Base-by-base conservation (phyloP, 53 echinoderm and acorn worm species). In the Pentamera pediparva region DNA sequence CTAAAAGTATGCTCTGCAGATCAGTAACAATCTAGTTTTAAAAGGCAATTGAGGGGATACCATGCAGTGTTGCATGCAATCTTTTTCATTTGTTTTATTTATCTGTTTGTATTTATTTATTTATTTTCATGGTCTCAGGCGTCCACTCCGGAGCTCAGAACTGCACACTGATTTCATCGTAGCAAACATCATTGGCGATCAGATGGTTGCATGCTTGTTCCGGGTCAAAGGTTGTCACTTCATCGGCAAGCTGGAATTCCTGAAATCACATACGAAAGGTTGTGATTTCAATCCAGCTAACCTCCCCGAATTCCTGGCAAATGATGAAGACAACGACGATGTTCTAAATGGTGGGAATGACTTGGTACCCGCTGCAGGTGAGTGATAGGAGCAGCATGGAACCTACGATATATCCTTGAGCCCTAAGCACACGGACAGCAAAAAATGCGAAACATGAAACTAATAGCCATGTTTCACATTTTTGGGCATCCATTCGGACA, bases 131-230 rank as follows among this genome's bases (percentile, higher is more conserved):
- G n/a, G 7, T 26, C 56, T 18, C 65, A 89, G 89, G 43, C 56
- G 77, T 27, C 89, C 89, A 4, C 52, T 89, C 33, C 75, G 80
- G 56, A 63, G 3, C 1, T 32, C 59, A 49, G 85, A 89, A 38
- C 74, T 89, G 2, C 89, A 89, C 32, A 75, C 67, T 73, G 89
- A 89, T 43, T 85, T 89, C 67, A 89, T 89, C 35, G 61, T 89
- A 4, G 85, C 89, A 39, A 89, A 89, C 39, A 81, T 89, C 56
- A 89, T 89, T 18, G 89, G 89, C 4, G 89, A 89, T 47, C 89
- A 89, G 27, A 85, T 81, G 29, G 89, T 89, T 33, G 89, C 89
- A 4, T 89, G 89, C 41, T 79, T 85, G 0, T 89, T 69, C 71
- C 51, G 85, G 21, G 65, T 48, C 11, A 34, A 43, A 32, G 89